A percentile compares a stretch with the other conserved stretches of the same genome.
phyloP scores from a whole-genome alignment of 2,797 vertebrate species.

The Notoglanidium macrostoma region DNA sequence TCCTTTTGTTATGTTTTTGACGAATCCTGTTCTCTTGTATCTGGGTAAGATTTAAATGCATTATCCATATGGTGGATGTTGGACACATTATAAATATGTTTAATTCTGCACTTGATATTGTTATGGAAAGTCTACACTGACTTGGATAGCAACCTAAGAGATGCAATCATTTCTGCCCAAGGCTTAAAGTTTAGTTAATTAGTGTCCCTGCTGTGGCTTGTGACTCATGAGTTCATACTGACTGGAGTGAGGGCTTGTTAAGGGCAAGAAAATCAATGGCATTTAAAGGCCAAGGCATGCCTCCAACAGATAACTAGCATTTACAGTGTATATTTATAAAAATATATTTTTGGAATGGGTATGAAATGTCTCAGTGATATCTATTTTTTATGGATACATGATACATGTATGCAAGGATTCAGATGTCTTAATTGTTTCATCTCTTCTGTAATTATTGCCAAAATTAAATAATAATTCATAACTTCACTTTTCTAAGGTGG shows the following conservation, averaged over 20 bases:
- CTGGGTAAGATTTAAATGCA: not conserved
- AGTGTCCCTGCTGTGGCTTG: conserved; percentile 45
- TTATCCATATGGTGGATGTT: not conserved
- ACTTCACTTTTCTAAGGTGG: not conserved
- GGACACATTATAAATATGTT: not conserved
- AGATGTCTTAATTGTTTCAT: not conserved
- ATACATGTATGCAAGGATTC: not conserved
- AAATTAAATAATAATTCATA: not conserved
- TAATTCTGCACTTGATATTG: conserved; percentile 1
- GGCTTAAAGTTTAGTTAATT: conserved; percentile 43
- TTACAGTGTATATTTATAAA: not conserved
- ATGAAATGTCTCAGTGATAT: not conserved
- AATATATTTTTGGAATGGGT: not conserved
- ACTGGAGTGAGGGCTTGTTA: conserved; percentile 44
- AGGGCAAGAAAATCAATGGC: conserved; percentile 53
- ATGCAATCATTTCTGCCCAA: conserved; percentile 19
- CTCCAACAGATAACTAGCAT: conserved; percentile 39
- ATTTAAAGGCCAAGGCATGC: conserved; percentile 59
- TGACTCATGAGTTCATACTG: conserved; percentile 49
- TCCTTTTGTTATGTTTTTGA: not conserved
- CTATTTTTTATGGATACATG: not conserved
- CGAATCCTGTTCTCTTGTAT: not conserved
- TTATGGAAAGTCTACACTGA: conserved; percentile 15
- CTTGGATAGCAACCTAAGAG: not conserved
- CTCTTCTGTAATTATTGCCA: not conserved